Base-by-base conservation (phyloP, 2,797 vertebrate genomes). In the Hoplostethus mediterraneus region DNA sequence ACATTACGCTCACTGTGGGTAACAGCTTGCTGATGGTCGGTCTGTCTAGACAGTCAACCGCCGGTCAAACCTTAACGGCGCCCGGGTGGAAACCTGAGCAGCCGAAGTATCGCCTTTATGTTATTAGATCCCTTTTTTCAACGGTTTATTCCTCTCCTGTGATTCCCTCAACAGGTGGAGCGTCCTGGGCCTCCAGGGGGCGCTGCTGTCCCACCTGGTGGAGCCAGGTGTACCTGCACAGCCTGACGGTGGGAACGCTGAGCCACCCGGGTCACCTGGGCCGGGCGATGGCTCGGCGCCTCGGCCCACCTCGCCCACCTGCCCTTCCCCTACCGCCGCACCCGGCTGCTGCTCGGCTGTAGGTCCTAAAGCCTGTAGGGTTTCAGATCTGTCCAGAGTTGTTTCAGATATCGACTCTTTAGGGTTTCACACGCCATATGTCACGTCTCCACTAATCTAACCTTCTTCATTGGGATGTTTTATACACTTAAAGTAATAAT, bases 201-300 rank as follows among this genome's bases (percentile, higher is more conserved):
- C 96, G 0, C 96, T 98, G 28, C 94, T 98, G 81, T 96, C 96
- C 70, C 95, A 93, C 89, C 95, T 97, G 92, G 92, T 97, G 0
- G 96, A 96, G 80, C 97, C 97, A n/a, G 0, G 85, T 96, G 77
- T 98, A 98, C 93, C 92, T 98, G 83, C 94, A 96, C 87, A 98
- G 97, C 79, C 89, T 98, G 73, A 81, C 95, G 0, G 95, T 98
- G 90, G 97, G 96, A 12, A 96, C 95, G 36, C 94, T 97, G 54
- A 93, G 66, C 69, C 97, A 97, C 90, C 95, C 96, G 0, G 96
- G 96, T 53, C 97, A 98, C 90, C 94, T 98, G 70, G 89, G 92
- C 73, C 86, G 96, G 56, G 95, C 95, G 63, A 84, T 97, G 93
- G 93, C 90, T 54, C 96, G 94, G 51, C 94, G 97, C 76, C 93